Conservation (phyloP, 2,888 invertebrate genomes). For the Pyrochroa serraticornis region DNA sequence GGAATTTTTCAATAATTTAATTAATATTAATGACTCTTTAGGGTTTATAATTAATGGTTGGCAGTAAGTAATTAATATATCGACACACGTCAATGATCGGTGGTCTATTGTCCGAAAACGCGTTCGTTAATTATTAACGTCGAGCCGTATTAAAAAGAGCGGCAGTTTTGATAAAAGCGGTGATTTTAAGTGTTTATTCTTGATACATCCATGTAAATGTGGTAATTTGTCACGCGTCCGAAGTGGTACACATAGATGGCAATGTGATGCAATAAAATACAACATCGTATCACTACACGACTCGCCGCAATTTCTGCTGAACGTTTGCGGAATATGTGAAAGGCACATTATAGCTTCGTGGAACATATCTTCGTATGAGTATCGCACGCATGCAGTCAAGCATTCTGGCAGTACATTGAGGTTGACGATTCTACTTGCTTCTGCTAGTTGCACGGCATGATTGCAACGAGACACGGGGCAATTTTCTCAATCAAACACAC, state of each 20-base stretch:
- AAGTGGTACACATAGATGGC: slow-evolving; percentile 35
- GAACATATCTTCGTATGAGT: slow-evolving; percentile 18
- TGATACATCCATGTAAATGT: slow-evolving; percentile 40
- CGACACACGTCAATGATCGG: slow-evolving; percentile 33
- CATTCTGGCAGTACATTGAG: neutral
- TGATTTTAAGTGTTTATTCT: slow-evolving; percentile 38
- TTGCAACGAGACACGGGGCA: neutral
- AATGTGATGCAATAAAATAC: slow-evolving; percentile 37
- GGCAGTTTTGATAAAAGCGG: slow-evolving; percentile 21
- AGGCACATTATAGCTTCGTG: slow-evolving; percentile 19
- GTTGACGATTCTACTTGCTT: neutral
- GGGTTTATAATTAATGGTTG: slow-evolving; percentile 30
- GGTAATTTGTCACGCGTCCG: slow-evolving; percentile 41
- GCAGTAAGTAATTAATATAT: slow-evolving; percentile 37
- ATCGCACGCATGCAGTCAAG: slow-evolving; percentile 13
- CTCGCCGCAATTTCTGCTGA: slow-evolving; percentile 30
- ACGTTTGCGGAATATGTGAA: slow-evolving; percentile 32
- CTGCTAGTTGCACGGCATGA: too few relatives aligned
- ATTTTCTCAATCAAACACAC: slow-evolving; percentile 41
- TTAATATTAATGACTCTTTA: slow-evolving; percentile 14
- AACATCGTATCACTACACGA: slow-evolving; percentile 30
- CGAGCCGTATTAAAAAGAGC: slow-evolving; percentile 14
- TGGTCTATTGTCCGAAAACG: slow-evolving; percentile 16
- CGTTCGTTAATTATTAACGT: slow-evolving; percentile 8
- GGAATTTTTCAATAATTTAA: slow-evolving; percentile 21